Evolutionary conservation across 2,113 vertebrate genomes (phyloP).

Genomic region (Ellobius talpinus): DNA sequence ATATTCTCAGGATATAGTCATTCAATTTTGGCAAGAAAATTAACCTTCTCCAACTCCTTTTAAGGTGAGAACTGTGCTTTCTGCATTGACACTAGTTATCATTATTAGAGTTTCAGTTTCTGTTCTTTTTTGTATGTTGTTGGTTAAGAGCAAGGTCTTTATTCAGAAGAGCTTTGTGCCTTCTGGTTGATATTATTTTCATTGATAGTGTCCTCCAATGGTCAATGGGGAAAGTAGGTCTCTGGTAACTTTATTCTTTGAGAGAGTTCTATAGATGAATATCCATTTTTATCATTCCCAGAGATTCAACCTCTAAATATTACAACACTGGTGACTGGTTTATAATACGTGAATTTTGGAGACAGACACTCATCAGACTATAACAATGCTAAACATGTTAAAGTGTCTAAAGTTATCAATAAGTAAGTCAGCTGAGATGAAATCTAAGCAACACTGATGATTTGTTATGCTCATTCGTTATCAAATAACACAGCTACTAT

Average conservation of each 20-base stretch:
- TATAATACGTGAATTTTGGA: background rate
- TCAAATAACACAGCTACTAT: background rate
- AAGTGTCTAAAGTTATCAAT: background rate
- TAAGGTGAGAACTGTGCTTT: too few species aligned
- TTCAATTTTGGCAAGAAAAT: background rate
- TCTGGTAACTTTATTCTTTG: too few species aligned
- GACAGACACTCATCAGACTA: background rate
- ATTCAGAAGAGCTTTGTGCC: background rate
- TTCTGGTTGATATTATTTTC: background rate
- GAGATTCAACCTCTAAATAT: background rate
- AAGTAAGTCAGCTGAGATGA: background rate
- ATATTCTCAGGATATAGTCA: background rate
- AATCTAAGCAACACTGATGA: background rate
- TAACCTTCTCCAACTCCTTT: background rate
- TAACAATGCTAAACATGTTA: background rate
- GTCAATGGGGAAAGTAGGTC: rapidly evolving
- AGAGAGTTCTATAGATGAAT: background rate
- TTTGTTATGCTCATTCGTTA: background rate
- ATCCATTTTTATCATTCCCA: background rate
- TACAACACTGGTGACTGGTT: background rate
- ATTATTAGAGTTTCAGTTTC: background rate
- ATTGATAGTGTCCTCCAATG: too few species aligned
- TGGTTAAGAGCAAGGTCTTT: background rate
- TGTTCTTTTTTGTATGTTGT: background rate
- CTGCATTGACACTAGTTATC: background rate